Evolutionary conservation across 1,140 invertebrate genomes (phyloP).

Genomic region (Medauroidea extradentata): DNA sequence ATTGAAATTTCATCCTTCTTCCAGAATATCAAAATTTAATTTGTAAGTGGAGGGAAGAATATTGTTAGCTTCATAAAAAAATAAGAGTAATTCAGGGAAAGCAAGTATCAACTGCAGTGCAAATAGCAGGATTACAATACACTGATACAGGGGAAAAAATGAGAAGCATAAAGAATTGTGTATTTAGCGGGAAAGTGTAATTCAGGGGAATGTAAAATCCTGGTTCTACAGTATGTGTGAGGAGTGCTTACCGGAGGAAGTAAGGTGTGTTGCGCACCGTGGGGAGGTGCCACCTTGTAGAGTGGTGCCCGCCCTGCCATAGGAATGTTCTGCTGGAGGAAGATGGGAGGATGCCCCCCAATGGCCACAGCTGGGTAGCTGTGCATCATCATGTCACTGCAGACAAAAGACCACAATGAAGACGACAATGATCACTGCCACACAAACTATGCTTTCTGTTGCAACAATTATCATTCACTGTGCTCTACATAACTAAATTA

Average conservation of each 20-base stretch:
- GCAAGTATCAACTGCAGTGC: too few species aligned
- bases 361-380: conserved; percentile 41
- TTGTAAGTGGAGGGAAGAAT: too few species aligned
- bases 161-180: too few species aligned
- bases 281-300: conserved; percentile 46
- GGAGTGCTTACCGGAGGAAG: conserved; percentile 37
- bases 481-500: not conserved
- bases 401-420: conserved; percentile 11
- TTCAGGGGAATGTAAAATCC: too few species aligned
- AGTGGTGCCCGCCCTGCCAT: conserved; percentile 42
- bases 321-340: conserved; percentile 38
- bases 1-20: too few species aligned
- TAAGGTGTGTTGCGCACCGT: conserved; percentile 43
- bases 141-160: too few species aligned
- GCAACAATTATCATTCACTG: not conserved
- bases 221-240: too few species aligned
- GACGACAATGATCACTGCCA: not conserved
- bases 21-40: too few species aligned
- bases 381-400: conserved; percentile 52
- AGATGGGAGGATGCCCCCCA: conserved; percentile 45
- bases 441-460: not conserved
- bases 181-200: too few species aligned
- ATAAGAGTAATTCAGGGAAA: too few species aligned
- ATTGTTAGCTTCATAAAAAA: too few species aligned
- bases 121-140: too few species aligned